A percentile compares a stretch with the other conserved stretches of the same genome.
Evolutionary conservation across 2,797 vertebrate species (phyloP).

Genomic region (Anabacerthia variegaticeps): DNA sequence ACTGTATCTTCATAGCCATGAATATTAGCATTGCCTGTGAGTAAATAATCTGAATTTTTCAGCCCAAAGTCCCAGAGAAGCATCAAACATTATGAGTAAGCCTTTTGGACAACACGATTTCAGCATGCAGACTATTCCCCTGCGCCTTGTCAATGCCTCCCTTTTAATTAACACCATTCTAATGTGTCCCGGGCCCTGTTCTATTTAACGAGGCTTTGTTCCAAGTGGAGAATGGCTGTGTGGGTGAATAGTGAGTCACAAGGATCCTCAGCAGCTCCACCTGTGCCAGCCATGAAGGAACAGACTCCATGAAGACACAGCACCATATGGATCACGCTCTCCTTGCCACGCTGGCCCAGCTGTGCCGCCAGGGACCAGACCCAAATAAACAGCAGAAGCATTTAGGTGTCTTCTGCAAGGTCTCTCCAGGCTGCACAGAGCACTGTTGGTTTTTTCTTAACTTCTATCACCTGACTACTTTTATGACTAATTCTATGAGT

Average conservation of each 20-base stretch:
- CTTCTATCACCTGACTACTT: background rate
- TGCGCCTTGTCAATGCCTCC: background rate
- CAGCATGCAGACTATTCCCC: background rate
- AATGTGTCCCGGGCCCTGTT: background rate
- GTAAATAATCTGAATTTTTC: background rate
- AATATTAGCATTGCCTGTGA: background rate
- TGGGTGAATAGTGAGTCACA: background rate
- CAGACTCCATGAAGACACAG: background rate
- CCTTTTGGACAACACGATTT: background rate
- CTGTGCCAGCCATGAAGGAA: background rate
- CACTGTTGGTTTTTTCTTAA: background rate
- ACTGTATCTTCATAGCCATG: background rate
- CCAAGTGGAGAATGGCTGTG: background rate
- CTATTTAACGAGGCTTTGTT: background rate
- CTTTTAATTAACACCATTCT: background rate
- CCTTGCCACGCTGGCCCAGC: background rate
- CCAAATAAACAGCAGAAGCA: background rate
- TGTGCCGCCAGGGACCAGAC: background rate
- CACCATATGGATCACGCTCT: accelerated
- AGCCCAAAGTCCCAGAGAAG: background rate
- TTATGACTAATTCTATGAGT: background rate
- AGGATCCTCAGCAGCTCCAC: background rate
- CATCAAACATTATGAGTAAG: background rate
- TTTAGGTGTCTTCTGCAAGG: background rate
- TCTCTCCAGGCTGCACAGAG: background rate